Base-by-base conservation (phyloP, 2,888 invertebrate genomes). In the Syritta pipiens region DNA sequence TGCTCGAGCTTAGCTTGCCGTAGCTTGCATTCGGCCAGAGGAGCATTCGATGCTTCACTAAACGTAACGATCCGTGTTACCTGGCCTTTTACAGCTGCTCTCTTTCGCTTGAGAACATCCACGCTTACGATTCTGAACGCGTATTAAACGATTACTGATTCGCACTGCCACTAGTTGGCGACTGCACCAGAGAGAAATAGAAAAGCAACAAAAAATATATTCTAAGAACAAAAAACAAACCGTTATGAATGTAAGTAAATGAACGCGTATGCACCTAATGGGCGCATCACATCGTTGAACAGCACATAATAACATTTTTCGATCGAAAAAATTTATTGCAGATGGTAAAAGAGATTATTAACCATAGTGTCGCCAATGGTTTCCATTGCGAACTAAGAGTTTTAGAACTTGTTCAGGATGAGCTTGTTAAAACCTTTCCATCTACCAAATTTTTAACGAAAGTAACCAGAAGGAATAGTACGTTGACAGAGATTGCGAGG, bases 401-500 rank as follows among this genome's bases (percentile, higher is more conserved):
- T 7, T 14, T 60, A 12, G 37, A 32, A 10, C 17, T 6, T 4
- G 17, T 62, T 37, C 62, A 62, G 37, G 5, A 62, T 49, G 35
- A 62, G 7, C 1, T 62, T 12, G 1, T 24, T 19, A 37, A 17
- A 17, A 14, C n/a, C 14, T 49, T 37, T 49, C 48, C 62, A 40
- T 57, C 57, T 20, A 30, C 37, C n/a, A 55, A 65, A 65, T 53
- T 65, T 46, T 44, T 42, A 44, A 67, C n/a, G 20, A 46, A 44
- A 42, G 20, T 32, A 44, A 67, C 9, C 46, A 67, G 12, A 14
- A 26, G 28, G 55, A 55, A 71, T 3, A 63, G 40, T 37, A 71
- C 71, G n/a, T 40, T 62, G 37, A 53, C 55, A 20, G 69, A 60
- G 24, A 53, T 60, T 17, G 51, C 44, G 6, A 69, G 53, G 20